These are phyloP conservation scores for Vanacampus margaritifer DNA, from an alignment of 2,113 vertebrate genomes.

Conservation along the genomic window DNA sequence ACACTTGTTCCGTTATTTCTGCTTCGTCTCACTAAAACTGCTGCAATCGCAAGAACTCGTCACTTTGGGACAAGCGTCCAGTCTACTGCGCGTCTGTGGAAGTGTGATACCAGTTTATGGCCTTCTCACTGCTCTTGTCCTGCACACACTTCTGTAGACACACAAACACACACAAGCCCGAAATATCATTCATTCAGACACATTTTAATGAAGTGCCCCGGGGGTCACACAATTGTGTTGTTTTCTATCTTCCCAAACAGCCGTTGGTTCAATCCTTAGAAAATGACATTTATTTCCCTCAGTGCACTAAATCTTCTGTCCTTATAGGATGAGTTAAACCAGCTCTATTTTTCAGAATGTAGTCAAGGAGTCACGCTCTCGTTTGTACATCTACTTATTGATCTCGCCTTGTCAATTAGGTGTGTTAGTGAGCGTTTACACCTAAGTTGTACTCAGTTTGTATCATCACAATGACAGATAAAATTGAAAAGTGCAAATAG, in stretches of 20 bases:
- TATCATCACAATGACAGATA: constrained; percentile 22
- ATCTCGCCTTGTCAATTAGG: constrained; percentile 19
- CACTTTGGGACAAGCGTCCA: constrained; percentile 43
- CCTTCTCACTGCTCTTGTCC: constrained; percentile 24
- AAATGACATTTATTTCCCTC: constrained; percentile 1
- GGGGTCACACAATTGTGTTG: constrained; percentile 7
- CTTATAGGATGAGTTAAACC: neutral
- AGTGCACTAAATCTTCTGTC: neutral
- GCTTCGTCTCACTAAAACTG: neutral
- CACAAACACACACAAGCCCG: neutral
- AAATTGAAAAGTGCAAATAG: neutral
- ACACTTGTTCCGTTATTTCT: neutral
- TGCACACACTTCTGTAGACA: neutral
- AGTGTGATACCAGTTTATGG: constrained; percentile 42
- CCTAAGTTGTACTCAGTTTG: constrained; percentile 28
- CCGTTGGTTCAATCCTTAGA: neutral
- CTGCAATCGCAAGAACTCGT: constrained; percentile 31
- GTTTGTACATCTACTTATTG: constrained; percentile 44
- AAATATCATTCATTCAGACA: constrained; percentile 21
- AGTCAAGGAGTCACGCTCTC: constrained; percentile 26
- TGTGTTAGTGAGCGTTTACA: constrained; percentile 21
- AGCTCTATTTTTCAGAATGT: constrained; percentile 13
- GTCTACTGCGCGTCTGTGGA: constrained; percentile 24
- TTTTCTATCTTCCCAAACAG: constrained; percentile 5
- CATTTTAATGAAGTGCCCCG: constrained; percentile 15